Percentiles rank a stretch among this genome's conserved stretches.
Conservation (phyloP, 2,797 vertebrate genomes). For the Galagoides demidoff region DNA sequence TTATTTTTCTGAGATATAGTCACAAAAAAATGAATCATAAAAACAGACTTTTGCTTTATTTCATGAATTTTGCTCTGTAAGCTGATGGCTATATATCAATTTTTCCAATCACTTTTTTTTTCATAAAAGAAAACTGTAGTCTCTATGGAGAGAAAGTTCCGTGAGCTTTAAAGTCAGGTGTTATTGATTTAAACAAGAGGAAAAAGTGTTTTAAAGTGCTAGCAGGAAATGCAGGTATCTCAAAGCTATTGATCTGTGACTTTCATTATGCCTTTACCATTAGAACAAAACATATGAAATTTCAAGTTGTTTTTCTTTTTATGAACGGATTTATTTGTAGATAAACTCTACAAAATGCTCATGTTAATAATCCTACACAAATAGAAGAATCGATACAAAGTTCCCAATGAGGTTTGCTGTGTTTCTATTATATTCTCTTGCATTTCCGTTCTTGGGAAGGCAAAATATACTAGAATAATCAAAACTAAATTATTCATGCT, state of each 20-base stretch:
- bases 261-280: constrained; percentile 63
- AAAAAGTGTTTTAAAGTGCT: constrained; percentile 43
- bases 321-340: constrained; percentile 56
- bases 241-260: constrained; percentile 5
- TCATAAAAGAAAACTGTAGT: constrained; percentile 25
- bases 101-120: not conserved
- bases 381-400: constrained; percentile 63
- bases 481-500: constrained; percentile 76
- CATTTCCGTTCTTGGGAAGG: constrained; percentile 54
- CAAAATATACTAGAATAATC: constrained; percentile 66
- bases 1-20: constrained; percentile 5
- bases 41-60: not conserved
- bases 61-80: not conserved
- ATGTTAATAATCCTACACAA: constrained; percentile 59
- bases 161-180: not conserved
- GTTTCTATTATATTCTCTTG: constrained; percentile 17
- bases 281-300: constrained; percentile 64
- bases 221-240: constrained; percentile 48
- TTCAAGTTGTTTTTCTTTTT: constrained; percentile 67
- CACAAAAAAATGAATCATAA: not conserved
- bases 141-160: constrained; percentile 40
- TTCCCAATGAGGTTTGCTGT: not conserved
- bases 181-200: constrained; percentile 50
- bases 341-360: constrained; percentile 70
- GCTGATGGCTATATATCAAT: not conserved